Conservation (phyloP, 2,888 invertebrate species). For the Seira musarum region DNA sequence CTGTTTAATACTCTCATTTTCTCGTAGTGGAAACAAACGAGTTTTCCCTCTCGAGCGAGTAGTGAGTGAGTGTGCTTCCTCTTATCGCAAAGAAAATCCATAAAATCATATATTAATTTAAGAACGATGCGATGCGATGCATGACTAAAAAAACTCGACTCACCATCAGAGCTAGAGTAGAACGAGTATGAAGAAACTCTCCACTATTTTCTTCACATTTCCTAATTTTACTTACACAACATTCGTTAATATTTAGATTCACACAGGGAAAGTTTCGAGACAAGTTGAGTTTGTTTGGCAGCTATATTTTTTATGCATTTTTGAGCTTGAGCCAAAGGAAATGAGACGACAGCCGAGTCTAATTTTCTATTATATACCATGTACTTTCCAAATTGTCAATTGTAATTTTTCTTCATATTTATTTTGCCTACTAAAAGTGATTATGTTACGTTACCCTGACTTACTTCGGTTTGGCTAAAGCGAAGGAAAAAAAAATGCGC, state of each 20-base stretch:
- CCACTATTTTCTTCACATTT: not conserved
- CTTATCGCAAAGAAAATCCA: not conserved
- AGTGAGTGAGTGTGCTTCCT: not conserved
- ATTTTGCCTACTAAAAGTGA: too few relatives aligned
- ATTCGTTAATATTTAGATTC: constrained; percentile 30
- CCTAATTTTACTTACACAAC: not conserved
- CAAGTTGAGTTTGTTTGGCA: too few relatives aligned
- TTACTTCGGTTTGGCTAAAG: too few relatives aligned
- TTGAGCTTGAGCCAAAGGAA: constrained; percentile 1
- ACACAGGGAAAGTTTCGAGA: constrained; percentile 12
- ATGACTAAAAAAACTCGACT: too few relatives aligned
- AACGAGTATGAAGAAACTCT: not conserved
- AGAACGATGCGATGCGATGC: not conserved
- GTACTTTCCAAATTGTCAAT: not conserved
- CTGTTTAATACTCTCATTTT: constrained; percentile 29
- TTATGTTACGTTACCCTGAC: too few relatives aligned
- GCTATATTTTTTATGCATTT: not conserved
- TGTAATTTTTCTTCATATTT: not conserved
- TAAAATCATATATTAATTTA: constrained; percentile 4
- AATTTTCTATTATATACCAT: constrained; percentile 19
- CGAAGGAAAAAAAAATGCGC: too few relatives aligned
- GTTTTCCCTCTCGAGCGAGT: not conserved
- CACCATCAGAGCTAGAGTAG: too few relatives aligned
- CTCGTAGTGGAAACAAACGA: constrained; percentile 32
- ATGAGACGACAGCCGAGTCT: constrained; percentile 13